Evolutionary conservation across 2,888 invertebrate genomes (phyloP), one percentile per base, ranked within the genome.

Genomic region (Anticlea derivata): DNA sequence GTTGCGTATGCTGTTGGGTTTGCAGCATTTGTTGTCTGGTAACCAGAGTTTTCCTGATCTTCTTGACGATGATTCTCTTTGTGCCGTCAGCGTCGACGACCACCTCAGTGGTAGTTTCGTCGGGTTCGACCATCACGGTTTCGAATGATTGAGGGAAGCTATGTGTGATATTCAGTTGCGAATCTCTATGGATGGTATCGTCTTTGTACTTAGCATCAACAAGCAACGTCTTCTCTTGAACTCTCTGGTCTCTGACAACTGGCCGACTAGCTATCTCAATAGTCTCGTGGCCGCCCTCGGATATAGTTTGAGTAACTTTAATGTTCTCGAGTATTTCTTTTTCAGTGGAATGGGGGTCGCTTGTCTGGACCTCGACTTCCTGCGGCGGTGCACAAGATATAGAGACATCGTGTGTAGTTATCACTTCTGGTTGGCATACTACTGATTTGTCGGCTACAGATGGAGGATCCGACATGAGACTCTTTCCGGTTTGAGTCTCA

Each of bases 81-180:
- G 95, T 95, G 2, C 96, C 96, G 74, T 96, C 96, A 10, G 96
- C 93, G 66, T 95, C 96, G 0, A 94, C 93, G n/a, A 95, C 92
- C 1, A 96, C 94, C 82, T 95, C 95, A 0, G 96, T 96, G 0
- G 95, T 96, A 1, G 96, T 95, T 73, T 96, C 95, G 75, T 95
- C 96, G 0, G 96, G 96, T 75, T 96, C 96, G 0, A 95, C 93
- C 74, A 96, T 93, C 2, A 96, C 92, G 0, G 96, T 96, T 80
- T 96, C 96, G 69, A 96, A 96, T 0, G 95, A 92, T 65, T 95
- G 94, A 0, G 95, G 95, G 22, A 93, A 84, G 39, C 93, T 93
- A 70, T 95, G 95, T 5, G 93, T 91, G 24, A 96, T 95, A 65
- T 93, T 94, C 8, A 96, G 75, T 66, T 95, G 94, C 0, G 95